These are phyloP conservation scores for Esperia sulphurella DNA, from an alignment of 2,888 invertebrate species.

Conservation along the genomic window DNA sequence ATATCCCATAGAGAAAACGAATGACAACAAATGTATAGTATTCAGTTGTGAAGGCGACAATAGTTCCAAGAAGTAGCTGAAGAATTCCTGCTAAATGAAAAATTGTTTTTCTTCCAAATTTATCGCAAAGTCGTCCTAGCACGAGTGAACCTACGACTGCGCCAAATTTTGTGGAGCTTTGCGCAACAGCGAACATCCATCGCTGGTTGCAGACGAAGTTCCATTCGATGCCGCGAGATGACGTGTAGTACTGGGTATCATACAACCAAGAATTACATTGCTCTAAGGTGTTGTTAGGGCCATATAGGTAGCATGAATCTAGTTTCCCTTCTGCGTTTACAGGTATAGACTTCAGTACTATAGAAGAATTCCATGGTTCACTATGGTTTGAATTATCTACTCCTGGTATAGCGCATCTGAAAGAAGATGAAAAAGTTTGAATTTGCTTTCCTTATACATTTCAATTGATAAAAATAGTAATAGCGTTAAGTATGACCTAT, in stretches of 20 bases:
- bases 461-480: background rate
- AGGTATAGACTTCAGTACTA: slow-evolving; percentile 79
- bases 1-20: slow-evolving; percentile 88
- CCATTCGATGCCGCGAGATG: slow-evolving; percentile 90
- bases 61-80: slow-evolving; percentile 84
- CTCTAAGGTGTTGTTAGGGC: slow-evolving; percentile 50
- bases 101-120: slow-evolving; percentile 87
- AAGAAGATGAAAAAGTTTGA: slow-evolving; percentile 26
- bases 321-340: slow-evolving; percentile 74
- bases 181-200: slow-evolving; percentile 90
- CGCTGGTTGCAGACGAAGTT: slow-evolving; percentile 87
- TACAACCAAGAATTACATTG: slow-evolving; percentile 82
- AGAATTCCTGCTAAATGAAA: slow-evolving; percentile 87
- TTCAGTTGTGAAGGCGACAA: slow-evolving; percentile 87
- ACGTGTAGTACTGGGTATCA: slow-evolving; percentile 84
- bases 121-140: slow-evolving; percentile 88
- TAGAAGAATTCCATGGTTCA: slow-evolving; percentile 76
- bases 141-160: slow-evolving; percentile 89
- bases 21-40: slow-evolving; percentile 84
- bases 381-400: slow-evolving; percentile 74
- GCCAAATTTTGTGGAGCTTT: slow-evolving; percentile 90
- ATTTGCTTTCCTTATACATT: background rate
- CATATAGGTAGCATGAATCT: slow-evolving; percentile 82
- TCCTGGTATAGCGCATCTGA: slow-evolving; percentile 80
- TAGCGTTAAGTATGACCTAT: slow-evolving; percentile 36